These are phyloP conservation scores for Cantharis flavilabris DNA, from an alignment of 2,888 invertebrate species.

Conservation along the genomic window DNA sequence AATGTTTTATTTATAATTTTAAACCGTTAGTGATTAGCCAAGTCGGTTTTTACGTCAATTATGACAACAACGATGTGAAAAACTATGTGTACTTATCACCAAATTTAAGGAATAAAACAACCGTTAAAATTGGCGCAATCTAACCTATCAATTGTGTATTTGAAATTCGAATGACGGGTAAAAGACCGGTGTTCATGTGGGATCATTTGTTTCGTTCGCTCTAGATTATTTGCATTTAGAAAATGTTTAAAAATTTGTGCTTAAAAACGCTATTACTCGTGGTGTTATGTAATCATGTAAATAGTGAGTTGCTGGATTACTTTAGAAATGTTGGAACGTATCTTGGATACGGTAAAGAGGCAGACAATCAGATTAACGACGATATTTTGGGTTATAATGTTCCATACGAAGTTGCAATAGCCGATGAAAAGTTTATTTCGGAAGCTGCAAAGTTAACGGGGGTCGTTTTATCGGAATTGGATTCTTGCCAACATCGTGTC, in stretches of 20 bases:
- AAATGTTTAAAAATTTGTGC: neutral
- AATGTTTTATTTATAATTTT: neutral
- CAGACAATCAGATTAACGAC: neutral
- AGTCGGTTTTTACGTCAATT: neutral
- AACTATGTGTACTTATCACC: neutral
- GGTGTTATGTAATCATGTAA: constrained; percentile 10
- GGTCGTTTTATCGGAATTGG: constrained; percentile 61
- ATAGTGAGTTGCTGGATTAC: constrained; percentile 13
- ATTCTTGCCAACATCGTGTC: constrained; percentile 67
- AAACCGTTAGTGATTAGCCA: neutral
- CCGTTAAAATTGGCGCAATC: neutral
- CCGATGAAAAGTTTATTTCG: constrained; percentile 67
- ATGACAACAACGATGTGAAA: neutral
- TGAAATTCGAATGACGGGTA: neutral
- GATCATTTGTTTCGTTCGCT: neutral
- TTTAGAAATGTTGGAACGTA: constrained; percentile 15
- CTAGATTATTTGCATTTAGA: neutral
- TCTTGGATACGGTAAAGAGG: constrained; percentile 20
- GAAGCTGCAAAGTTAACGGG: constrained; percentile 64
- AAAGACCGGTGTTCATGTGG: neutral
- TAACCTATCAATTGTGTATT: neutral
- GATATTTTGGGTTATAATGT: constrained; percentile 44
- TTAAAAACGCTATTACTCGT: neutral
- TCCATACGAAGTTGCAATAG: constrained; percentile 60
- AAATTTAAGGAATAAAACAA: neutral